Percentiles rank a stretch among this genome's conserved stretches.
phyloP scores from a whole-genome alignment of 2,113 vertebrate species.

The Prietella phreatophila region DNA sequence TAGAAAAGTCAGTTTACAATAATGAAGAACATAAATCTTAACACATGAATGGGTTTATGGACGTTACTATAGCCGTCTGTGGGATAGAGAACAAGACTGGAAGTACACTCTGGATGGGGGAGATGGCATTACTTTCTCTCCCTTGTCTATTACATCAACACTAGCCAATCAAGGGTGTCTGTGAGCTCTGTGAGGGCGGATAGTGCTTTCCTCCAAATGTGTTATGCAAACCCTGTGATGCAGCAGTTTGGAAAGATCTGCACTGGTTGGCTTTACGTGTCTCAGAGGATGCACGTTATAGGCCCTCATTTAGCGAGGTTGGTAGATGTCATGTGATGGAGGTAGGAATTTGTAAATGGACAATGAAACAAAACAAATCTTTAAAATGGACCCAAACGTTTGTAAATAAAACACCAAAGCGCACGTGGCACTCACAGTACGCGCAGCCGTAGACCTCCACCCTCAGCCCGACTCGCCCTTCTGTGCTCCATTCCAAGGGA shows the following conservation, averaged over 20 bases:
- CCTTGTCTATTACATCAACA: not conserved
- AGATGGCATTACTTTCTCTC: not conserved
- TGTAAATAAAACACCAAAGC: not conserved
- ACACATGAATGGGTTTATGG: not conserved
- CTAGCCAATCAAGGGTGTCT: not conserved
- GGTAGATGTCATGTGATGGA: not conserved
- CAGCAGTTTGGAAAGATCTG: not conserved
- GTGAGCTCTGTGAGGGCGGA: not conserved
- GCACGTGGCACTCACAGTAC: constrained; percentile 81
- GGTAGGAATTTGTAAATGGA: not conserved
- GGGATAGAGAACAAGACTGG: too few species aligned
- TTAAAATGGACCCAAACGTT: not conserved
- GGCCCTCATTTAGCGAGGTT: not conserved
- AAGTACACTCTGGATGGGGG: too few species aligned
- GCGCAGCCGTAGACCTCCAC: constrained; percentile 89
- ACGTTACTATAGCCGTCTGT: not conserved
- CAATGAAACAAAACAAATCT: not conserved
- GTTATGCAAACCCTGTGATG: not conserved
- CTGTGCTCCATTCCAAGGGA: constrained; percentile 83
- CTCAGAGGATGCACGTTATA: not conserved
- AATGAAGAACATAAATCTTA: not conserved
- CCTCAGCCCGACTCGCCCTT: constrained; percentile 86
- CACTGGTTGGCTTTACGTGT: not conserved
- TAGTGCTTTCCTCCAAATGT: not conserved
- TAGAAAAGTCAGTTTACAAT: not conserved